A percentile compares a stretch with the other conserved stretches of the same genome.
Evolutionary conservation across 2,113 vertebrate species (phyloP).

Genomic region (Orientallactaga bullata): DNA sequence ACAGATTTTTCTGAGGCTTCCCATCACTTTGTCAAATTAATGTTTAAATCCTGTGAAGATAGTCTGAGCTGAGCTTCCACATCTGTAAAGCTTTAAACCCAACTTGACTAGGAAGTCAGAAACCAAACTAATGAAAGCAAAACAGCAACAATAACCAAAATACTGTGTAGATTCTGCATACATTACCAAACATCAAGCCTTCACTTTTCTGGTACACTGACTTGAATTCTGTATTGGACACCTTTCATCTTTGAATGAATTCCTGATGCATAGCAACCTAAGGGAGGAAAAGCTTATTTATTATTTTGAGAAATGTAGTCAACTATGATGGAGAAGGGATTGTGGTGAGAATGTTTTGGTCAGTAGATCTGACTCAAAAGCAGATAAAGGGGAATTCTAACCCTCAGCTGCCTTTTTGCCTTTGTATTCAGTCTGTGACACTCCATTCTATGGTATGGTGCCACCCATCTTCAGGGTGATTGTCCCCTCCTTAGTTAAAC

Average conservation of each 20-base stretch:
- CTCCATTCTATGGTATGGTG: neutral
- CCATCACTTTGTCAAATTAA: conserved; percentile 64
- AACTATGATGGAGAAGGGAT: neutral
- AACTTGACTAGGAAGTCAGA: neutral
- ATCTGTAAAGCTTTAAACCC: neutral
- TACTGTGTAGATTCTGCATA: neutral
- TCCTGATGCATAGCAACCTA: neutral
- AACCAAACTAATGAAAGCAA: neutral
- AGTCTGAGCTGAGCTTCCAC: conserved; percentile 58
- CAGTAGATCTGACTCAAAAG: neutral
- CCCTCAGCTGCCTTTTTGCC: neutral
- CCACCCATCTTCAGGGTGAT: neutral
- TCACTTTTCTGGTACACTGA: neutral
- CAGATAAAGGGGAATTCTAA: neutral
- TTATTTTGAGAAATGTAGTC: neutral
- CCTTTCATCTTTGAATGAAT: neutral
- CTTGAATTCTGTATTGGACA: neutral
- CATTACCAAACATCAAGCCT: neutral
- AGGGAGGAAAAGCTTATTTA: neutral
- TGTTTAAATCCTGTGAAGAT: conserved; percentile 68
- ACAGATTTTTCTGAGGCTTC: conserved; percentile 71
- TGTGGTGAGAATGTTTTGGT: neutral
- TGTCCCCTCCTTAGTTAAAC: neutral
- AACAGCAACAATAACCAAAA: neutral
- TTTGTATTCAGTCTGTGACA: neutral